A percentile compares a stretch with the other conserved stretches of the same genome.
Evolutionary conservation across 1,140 invertebrate genomes (phyloP).

Genomic region (Apis cerana): DNA sequence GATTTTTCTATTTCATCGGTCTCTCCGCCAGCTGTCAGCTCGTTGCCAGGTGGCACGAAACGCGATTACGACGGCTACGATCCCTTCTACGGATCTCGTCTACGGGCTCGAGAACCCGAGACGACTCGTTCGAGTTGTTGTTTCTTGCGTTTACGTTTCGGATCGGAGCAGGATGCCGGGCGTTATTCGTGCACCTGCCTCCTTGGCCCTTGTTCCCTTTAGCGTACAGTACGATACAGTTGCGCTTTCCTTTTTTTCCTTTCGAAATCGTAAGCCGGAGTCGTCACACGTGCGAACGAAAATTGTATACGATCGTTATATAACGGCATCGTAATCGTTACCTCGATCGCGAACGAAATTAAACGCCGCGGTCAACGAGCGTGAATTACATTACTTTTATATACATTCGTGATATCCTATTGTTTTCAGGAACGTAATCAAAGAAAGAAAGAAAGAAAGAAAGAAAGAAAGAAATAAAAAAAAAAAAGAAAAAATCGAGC

Average conservation of each 20-base stretch:
- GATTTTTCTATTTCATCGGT: conserved; percentile 22
- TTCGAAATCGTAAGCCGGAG: conserved; percentile 20
- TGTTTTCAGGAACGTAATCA: no score
- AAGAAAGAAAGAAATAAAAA: no score
- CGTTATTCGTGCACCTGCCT: conserved; percentile 27
- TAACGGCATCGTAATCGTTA: conserved; percentile 17
- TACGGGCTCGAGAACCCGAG: neutral
- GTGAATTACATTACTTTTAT: neutral
- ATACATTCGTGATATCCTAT: neutral
- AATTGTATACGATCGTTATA: conserved; percentile 31
- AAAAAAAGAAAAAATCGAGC: neutral
- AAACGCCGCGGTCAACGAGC: neutral
- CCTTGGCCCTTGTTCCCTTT: neutral
- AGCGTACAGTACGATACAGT: neutral
- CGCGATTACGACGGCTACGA: neutral
- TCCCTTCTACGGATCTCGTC: neutral
- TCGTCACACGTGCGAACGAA: conserved; percentile 43
- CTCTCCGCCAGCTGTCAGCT: conserved; percentile 39
- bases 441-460: no score
- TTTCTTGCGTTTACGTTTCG: neutral
- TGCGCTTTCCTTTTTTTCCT: conserved; percentile 22
- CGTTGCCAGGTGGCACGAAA: conserved; percentile 5
- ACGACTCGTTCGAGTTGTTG: neutral
- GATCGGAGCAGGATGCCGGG: neutral
- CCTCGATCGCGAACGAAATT: neutral